phyloP scores from a whole-genome alignment of 1,140 invertebrate species.

The Formica exsecta region DNA sequence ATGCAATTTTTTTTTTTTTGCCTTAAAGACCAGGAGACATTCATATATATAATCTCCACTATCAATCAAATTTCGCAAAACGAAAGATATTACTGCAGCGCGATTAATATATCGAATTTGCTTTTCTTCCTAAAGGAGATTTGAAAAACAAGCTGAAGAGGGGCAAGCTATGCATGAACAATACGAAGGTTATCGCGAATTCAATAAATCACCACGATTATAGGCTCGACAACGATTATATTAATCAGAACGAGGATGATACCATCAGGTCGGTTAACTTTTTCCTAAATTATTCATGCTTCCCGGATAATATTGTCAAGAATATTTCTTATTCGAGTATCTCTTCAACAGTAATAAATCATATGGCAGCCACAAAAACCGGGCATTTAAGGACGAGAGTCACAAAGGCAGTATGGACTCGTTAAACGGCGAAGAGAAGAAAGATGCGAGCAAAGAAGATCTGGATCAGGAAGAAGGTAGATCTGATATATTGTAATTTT shows the following conservation, averaged over 20 bases:
- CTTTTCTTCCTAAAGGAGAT: conserved; percentile 88
- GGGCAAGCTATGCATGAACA: conserved; percentile 91
- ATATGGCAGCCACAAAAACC: conserved; percentile 96
- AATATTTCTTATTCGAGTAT: background rate
- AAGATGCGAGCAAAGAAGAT: conserved; percentile 96
- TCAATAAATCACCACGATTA: conserved; percentile 92
- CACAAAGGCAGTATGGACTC: conserved; percentile 95
- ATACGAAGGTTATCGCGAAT: conserved; percentile 90
- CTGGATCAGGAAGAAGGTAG: conserved; percentile 91
- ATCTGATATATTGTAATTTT: conserved; percentile 1
- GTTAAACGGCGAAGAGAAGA: conserved; percentile 94
- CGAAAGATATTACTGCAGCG: background rate
- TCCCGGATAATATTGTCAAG: background rate
- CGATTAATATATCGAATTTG: conserved; percentile 31
- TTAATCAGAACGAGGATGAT: conserved; percentile 89
- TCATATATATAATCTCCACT: background rate
- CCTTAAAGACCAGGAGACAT: background rate
- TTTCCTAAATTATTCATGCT: background rate
- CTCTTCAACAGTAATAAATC: conserved; percentile 92
- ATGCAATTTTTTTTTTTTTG: background rate
- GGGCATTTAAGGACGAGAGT: conserved; percentile 94
- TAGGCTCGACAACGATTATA: conserved; percentile 90
- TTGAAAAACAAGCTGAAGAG: conserved; percentile 91
- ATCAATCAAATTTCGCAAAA: background rate
- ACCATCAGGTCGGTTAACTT: conserved; percentile 83